Conservation (phyloP, 2,797 vertebrate genomes). For the Clarias platycephalus region DNA sequence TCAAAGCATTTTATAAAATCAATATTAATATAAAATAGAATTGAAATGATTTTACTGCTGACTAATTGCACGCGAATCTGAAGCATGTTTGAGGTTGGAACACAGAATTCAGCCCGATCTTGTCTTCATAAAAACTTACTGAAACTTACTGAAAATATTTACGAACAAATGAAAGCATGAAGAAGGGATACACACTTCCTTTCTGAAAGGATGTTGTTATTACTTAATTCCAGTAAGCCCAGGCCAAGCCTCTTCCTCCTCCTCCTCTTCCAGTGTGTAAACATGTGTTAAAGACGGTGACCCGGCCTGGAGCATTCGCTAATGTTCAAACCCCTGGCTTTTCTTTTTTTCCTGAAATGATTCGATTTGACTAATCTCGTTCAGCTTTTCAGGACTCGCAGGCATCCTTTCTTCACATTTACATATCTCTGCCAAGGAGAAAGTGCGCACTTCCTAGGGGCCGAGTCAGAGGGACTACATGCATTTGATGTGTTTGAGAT, state of each 20-base stretch:
- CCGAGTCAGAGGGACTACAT: conserved; percentile 74
- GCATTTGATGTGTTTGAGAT: conserved; percentile 78
- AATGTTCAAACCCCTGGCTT: conserved; percentile 80
- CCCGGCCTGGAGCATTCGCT: conserved; percentile 75
- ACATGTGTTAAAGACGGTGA: conserved; percentile 72
- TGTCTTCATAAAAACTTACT: neutral
- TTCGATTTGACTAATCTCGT: conserved; percentile 86
- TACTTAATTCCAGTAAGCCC: conserved; percentile 64
- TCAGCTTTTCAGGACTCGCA: conserved; percentile 80
- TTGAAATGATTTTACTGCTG: neutral
- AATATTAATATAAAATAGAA: neutral
- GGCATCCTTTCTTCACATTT: conserved; percentile 80
- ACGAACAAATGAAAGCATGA: conserved; percentile 58
- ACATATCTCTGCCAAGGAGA: conserved; percentile 74
- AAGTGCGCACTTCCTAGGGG: conserved; percentile 64
- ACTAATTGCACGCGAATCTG: neutral
- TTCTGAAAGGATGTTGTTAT: conserved; percentile 30
- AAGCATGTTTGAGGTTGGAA: neutral
- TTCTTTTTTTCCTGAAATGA: conserved; percentile 80
- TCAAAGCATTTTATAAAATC: neutral
- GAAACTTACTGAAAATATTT: conserved; percentile 53
- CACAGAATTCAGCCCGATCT: neutral
- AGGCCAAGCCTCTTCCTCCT: neutral
- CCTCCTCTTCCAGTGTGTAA: conserved; percentile 60
- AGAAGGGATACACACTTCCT: neutral